These are phyloP conservation scores for Oryzias curvinotus DNA, from an alignment of 2,113 vertebrate genomes.

Conservation along the genomic window DNA sequence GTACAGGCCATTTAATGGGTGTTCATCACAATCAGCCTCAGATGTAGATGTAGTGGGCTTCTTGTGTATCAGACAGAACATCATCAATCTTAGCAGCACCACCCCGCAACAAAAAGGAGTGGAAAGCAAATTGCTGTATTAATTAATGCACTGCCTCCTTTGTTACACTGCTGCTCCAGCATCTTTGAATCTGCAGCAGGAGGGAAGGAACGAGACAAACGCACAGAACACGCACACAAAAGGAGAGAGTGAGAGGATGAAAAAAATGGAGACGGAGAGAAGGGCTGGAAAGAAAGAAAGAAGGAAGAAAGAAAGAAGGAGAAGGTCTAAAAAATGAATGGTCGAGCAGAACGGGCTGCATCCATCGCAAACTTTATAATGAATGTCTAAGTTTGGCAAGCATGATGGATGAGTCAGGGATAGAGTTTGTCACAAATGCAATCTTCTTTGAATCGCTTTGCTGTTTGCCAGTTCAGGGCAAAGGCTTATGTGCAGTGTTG, in stretches of 20 bases:
- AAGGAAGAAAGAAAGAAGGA: slow-evolving; percentile 4
- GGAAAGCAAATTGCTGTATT: slow-evolving; percentile 81
- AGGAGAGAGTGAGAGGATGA: slow-evolving; percentile 29
- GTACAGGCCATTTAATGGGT: slow-evolving; percentile 73
- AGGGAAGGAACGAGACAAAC: slow-evolving; percentile 52
- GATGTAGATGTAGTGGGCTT: slow-evolving; percentile 78
- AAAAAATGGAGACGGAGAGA: slow-evolving; percentile 33
- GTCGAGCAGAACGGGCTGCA: slow-evolving; percentile 68
- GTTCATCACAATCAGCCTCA: slow-evolving; percentile 79
- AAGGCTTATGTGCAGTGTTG: slow-evolving; percentile 23
- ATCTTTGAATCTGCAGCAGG: slow-evolving; percentile 70
- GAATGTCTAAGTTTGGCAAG: slow-evolving; percentile 76
- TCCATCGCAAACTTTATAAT: slow-evolving; percentile 79
- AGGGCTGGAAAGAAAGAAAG: slow-evolving; percentile 5
- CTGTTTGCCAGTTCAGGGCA: slow-evolving; percentile 51
- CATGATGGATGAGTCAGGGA: slow-evolving; percentile 78
- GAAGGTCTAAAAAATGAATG: slow-evolving; percentile 62
- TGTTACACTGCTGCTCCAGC: slow-evolving; percentile 78
- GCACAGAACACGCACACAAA: slow-evolving; percentile 37
- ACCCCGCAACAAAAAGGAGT: slow-evolving; percentile 72
- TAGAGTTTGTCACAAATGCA: slow-evolving; percentile 77
- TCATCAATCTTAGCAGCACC: slow-evolving; percentile 79
- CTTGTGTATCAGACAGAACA: slow-evolving; percentile 63
- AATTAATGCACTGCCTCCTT: slow-evolving; percentile 80
- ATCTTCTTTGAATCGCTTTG: slow-evolving; percentile 70